Conservation (phyloP, 2,797 vertebrate genomes). For the Heterohyrax brucei region DNA sequence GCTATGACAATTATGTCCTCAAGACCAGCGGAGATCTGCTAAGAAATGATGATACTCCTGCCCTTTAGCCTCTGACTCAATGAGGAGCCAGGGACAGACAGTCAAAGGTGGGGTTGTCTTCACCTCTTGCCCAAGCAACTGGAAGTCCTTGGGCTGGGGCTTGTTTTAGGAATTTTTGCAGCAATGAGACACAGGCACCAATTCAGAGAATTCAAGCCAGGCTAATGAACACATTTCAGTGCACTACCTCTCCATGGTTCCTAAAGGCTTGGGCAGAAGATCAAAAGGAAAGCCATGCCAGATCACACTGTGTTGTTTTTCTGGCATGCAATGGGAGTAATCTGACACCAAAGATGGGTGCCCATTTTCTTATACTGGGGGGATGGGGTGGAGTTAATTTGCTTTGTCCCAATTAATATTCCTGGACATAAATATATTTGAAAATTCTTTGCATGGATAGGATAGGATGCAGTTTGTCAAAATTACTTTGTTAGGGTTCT, state of each 20-base stretch:
- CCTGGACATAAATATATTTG: neutral
- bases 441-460: constrained; percentile 33
- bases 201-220: constrained; percentile 65
- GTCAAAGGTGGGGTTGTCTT: constrained; percentile 24
- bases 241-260: constrained; percentile 62
- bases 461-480: constrained; percentile 11
- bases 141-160: neutral
- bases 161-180: constrained; percentile 34
- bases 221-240: constrained; percentile 46
- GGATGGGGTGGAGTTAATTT: neutral
- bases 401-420: constrained; percentile 17
- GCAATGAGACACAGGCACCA: constrained; percentile 29
- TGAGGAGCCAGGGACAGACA: neutral
- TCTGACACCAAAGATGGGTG: constrained; percentile 20
- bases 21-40: neutral
- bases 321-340: neutral
- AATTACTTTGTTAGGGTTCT: constrained; percentile 16
- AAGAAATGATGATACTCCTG: constrained; percentile 61
- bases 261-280: constrained; percentile 68
- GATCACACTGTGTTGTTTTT: constrained; percentile 58
- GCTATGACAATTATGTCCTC: constrained; percentile 31
- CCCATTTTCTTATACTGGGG: constrained; percentile 56
- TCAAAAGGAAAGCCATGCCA: constrained; percentile 54
- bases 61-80: constrained; percentile 49
- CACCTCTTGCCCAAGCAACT: neutral